phyloP scores from a whole-genome alignment of 2,797 vertebrate genomes.

The Cetoscarus ocellatus region DNA sequence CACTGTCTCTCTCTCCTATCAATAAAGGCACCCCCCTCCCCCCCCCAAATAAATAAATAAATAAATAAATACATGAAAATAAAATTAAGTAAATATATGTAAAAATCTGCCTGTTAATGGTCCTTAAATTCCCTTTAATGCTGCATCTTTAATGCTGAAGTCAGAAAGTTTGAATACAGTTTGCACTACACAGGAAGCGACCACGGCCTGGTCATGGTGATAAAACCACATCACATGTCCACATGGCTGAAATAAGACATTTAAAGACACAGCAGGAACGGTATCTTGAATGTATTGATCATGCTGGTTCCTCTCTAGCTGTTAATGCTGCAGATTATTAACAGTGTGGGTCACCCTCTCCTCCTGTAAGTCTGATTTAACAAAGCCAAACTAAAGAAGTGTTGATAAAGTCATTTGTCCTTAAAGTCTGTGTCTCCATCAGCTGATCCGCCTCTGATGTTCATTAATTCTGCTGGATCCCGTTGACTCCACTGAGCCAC shows the following conservation, averaged over 20 bases:
- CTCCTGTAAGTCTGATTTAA: constrained; percentile 46
- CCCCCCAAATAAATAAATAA: no score
- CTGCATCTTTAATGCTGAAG: constrained; percentile 6
- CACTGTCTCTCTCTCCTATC: no score
- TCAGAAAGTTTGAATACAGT: constrained; percentile 16
- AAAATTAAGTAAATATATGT: no score
- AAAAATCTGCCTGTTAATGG: background rate
- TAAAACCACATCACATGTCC: constrained; percentile 11
- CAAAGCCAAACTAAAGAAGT: constrained; percentile 16
- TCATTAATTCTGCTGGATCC: constrained; percentile 70
- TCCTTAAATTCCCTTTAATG: constrained; percentile 17
- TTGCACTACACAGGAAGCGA: background rate
- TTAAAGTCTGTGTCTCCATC: constrained; percentile 51
- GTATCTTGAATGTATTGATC: background rate
- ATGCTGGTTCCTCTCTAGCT: background rate
- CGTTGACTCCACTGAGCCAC: constrained; percentile 64
- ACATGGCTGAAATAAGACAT: constrained; percentile 1
- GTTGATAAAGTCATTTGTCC: constrained; percentile 24
- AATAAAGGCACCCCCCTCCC: no score
- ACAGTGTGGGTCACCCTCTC: background rate
- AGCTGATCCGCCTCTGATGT: constrained; percentile 82
- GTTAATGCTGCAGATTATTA: background rate
- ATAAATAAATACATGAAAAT: no score
- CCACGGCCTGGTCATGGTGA: constrained; percentile 18
- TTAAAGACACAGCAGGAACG: background rate